These are phyloP conservation scores for Vespertilio murinus DNA, from an alignment of 2,797 vertebrate species.

Conservation along the genomic window DNA sequence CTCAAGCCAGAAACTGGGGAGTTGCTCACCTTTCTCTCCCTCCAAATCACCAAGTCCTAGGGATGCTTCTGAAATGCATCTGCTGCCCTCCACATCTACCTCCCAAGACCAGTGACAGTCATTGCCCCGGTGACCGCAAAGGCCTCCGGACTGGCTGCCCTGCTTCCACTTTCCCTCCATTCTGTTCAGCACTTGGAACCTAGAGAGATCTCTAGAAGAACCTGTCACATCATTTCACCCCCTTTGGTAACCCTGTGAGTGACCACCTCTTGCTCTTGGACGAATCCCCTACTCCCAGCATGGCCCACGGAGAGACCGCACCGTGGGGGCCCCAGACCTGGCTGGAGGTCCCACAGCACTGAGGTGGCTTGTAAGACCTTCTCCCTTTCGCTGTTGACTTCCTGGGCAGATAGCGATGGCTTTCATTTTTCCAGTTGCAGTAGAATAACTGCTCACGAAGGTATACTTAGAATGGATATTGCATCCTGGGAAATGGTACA, in stretches of 20 bases:
- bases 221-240: neutral
- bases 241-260: neutral
- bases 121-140: neutral
- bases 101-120: neutral
- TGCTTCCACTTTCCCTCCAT: neutral
- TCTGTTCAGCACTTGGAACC: neutral
- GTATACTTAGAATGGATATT: constrained; percentile 52
- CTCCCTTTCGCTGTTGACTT: constrained; percentile 58
- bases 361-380: neutral
- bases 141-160: neutral
- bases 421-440: constrained; percentile 74
- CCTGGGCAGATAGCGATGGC: constrained; percentile 30
- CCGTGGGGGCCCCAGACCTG: neutral
- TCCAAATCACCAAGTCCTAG: neutral
- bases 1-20: neutral
- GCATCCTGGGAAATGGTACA: neutral
- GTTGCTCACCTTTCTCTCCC: neutral
- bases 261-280: neutral
- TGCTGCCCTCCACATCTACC: neutral
- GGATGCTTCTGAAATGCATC: neutral
- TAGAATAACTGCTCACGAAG: constrained; percentile 64
- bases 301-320: neutral
- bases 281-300: neutral
- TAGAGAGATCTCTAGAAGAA: neutral
- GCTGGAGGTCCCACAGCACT: neutral